Evolutionary conservation across 2,888 invertebrate species (phyloP), one percentile per base, ranked within the genome.

Genomic region (Apodemia hepburni): DNA sequence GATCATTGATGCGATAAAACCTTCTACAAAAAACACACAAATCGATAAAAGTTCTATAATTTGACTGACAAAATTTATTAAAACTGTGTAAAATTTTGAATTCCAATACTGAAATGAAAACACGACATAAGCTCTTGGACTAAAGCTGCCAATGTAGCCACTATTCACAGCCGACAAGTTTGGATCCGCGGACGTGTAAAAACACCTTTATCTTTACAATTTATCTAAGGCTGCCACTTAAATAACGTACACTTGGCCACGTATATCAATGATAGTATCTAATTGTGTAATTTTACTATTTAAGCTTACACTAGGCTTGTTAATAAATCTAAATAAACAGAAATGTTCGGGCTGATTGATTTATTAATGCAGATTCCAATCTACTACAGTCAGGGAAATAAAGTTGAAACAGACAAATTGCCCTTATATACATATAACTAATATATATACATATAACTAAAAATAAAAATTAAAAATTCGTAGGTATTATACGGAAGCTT

Each of bases 121-220:
- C 4, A 15, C 12, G 15, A 42, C 5, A 15, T 15, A 42, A 42
- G 42, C 42, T 42, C 42, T 42, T 4, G 5, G 42, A 15, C 42
- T 15, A 42, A 15, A 42, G 22, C 51, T 54, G 51, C 51, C 51
- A 22, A 22, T 54, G 51, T 42, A 42, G 42, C 54, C 22, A 54
- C 54, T 54, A 54, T 54, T 54, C 54, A 27, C 54, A 22, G 54
- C 22, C 27, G 54, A 54, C 54, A 22, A 54, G 54, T 54, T 54
- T 27, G 27, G 54, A 54, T 54, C 54, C 12, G 54, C 22, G 54
- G 54, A 54, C 54, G 54, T 67, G 65, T 68, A 67, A 67, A 67
- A 68, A 65, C 65, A 65, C 61, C 61, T 64, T 63, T 68, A 67
- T 66, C 67, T 61, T 58, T 47, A 61, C 64, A 60, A 67, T 69